Base-by-base conservation (phyloP, 2,888 invertebrate genomes). In the Stictocephala bisonia region DNA sequence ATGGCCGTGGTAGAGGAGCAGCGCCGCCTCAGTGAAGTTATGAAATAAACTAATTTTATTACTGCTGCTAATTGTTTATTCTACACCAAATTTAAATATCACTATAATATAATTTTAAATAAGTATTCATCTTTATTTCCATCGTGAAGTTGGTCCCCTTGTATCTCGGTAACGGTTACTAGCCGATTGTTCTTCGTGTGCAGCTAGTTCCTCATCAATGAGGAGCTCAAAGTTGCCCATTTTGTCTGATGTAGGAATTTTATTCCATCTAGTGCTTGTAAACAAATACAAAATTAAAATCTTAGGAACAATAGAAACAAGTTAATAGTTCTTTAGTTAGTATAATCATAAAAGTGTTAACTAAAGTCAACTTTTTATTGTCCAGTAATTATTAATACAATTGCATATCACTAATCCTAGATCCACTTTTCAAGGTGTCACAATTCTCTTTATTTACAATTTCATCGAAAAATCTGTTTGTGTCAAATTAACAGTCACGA, bases 211-310 rank as follows among this genome's bases (percentile, higher is more conserved):
- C 84, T 95, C 95, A 80, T 95, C 95, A 67, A 95, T 88, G 7
- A 95, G 85, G 41, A 95, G 84, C 80, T 95, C 94, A 82, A 95
- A 95, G 83, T 94, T 93, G 0, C 92, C 93, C 79, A 94, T 84
- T n/a, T 91, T 89, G 78, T 94, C 93, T 0, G 86, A 85, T 6
- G 85, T 85, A 1, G 94, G 94, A 71, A 90, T 87, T 85, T 95
- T 95, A 83, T 93, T 93, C 95, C 95, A 95, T 76, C 93, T 89
- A 6, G 93, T 93, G 81, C 90, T 90, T 77, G 11, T 6, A 22
- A 51, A 51, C 20, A 9, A 51, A 51, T 15, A 44, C n/a, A 11
- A 35, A 11, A 11, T 35, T 7, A 35, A 35, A 35, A 7, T 35
- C 9, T 35, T 35, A 35, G n/a, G n/a, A 27, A 60, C 3, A 6